Conservation (phyloP, 1,140 invertebrate genomes). For the Varroa destructor region DNA sequence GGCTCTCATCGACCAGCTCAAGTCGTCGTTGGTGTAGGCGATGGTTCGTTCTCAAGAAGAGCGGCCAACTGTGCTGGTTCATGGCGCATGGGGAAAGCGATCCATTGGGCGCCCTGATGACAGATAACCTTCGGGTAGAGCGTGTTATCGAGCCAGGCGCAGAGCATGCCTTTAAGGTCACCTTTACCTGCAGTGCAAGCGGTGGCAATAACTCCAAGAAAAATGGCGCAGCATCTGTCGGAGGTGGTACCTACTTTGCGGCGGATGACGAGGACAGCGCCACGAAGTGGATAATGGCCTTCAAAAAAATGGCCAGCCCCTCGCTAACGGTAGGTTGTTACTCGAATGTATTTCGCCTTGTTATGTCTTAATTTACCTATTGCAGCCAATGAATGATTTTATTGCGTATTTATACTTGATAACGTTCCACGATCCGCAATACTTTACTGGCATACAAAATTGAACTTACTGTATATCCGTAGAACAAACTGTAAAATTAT, state of each 20-base stretch:
- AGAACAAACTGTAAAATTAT: too few species aligned
- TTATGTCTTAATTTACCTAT: conserved; percentile 25
- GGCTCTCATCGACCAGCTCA: conserved; percentile 28
- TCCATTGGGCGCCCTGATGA: conserved; percentile 72
- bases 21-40: conserved; percentile 57
- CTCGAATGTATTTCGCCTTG: background rate
- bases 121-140: conserved; percentile 63
- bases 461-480: background rate
- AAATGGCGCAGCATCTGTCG: conserved; percentile 1
- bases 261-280: conserved; percentile 61
- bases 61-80: conserved; percentile 89
- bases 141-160: conserved; percentile 48
- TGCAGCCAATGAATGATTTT: conserved; percentile 15
- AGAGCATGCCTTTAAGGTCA: conserved; percentile 52
- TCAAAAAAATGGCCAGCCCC: conserved; percentile 27
- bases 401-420: background rate
- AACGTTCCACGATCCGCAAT: background rate
- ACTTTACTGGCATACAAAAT: background rate
- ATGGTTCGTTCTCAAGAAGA: conserved; percentile 76
- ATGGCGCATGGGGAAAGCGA: conserved; percentile 47
- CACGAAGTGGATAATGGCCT: conserved; percentile 51
- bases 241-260: conserved; percentile 49
- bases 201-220: conserved; percentile 55
- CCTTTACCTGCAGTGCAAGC: conserved; percentile 42
- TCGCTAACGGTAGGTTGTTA: background rate